Conservation (phyloP, 1,140 invertebrate species). For the Orchestia grillus region DNA sequence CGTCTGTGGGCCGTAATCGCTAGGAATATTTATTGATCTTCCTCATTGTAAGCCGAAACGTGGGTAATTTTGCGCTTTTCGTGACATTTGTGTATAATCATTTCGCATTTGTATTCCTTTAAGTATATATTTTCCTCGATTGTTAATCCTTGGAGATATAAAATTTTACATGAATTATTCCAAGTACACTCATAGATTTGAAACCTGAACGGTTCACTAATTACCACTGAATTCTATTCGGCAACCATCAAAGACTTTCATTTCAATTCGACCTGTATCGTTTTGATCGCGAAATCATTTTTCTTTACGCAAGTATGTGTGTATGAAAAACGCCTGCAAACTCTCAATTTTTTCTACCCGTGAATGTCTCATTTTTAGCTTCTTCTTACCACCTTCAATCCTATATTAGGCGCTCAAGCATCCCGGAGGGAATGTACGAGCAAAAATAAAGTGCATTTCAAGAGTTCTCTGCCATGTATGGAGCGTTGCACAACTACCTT, state of each 20-base stretch:
- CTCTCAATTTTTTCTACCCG: background rate
- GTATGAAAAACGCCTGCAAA: background rate
- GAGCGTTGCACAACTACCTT: background rate
- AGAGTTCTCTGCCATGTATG: background rate
- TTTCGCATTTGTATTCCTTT: background rate
- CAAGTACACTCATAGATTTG: background rate
- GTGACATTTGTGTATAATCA: background rate
- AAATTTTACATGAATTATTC: background rate
- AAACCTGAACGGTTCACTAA: background rate
- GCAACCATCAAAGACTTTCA: background rate
- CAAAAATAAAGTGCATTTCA: background rate
- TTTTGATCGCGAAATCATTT: background rate
- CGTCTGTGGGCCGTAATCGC: background rate
- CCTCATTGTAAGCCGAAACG: background rate
- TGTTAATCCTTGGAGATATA: background rate
- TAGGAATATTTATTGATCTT: background rate
- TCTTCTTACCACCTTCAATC: background rate
- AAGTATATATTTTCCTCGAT: background rate
- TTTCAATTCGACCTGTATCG: background rate
- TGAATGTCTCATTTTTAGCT: background rate
- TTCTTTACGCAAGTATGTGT: background rate
- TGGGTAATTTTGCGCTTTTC: background rate
- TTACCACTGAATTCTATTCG: background rate
- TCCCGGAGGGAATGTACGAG: background rate
- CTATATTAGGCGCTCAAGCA: background rate